Percentiles rank a stretch among this genome's conserved stretches.
Evolutionary conservation across 2,888 invertebrate species (phyloP).

Genomic region (Rhamphomyia laevipes): DNA sequence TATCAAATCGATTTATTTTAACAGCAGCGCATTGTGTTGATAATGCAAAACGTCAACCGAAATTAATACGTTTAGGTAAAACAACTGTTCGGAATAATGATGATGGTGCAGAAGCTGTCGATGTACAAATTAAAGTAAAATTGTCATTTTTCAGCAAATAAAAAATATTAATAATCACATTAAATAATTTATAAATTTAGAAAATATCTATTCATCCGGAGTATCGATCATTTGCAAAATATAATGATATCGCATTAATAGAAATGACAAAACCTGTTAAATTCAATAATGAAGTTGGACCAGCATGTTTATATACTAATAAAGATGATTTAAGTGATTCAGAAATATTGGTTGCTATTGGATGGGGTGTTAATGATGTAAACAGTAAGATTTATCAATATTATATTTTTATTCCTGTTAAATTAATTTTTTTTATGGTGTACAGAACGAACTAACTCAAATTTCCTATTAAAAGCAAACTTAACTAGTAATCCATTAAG

Average conservation of each 20-base stretch:
- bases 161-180: no score
- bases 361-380: constrained; percentile 28
- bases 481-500: constrained; percentile 18
- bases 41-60: constrained; percentile 17
- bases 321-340: constrained; percentile 19
- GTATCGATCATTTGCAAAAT: constrained; percentile 21
- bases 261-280: constrained; percentile 18
- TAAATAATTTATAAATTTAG: constrained; percentile 15
- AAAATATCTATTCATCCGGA: constrained; percentile 21
- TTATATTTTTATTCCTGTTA: no score
- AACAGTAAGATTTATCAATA: constrained; percentile 19
- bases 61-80: constrained; percentile 25
- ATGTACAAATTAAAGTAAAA: constrained; percentile 22
- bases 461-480: constrained; percentile 22
- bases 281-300: constrained; percentile 12
- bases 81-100: constrained; percentile 3
- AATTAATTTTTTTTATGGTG: background rate
- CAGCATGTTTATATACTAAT: constrained; percentile 24
- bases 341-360: constrained; percentile 22
- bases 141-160: background rate
- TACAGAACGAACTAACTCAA: constrained; percentile 18
- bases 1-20: constrained; percentile 23
- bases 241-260: constrained; percentile 28
- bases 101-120: constrained; percentile 8
- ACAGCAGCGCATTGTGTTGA: constrained; percentile 32